Base-by-base conservation (phyloP, 2,797 vertebrate genomes). In the Australoheros facetus region DNA sequence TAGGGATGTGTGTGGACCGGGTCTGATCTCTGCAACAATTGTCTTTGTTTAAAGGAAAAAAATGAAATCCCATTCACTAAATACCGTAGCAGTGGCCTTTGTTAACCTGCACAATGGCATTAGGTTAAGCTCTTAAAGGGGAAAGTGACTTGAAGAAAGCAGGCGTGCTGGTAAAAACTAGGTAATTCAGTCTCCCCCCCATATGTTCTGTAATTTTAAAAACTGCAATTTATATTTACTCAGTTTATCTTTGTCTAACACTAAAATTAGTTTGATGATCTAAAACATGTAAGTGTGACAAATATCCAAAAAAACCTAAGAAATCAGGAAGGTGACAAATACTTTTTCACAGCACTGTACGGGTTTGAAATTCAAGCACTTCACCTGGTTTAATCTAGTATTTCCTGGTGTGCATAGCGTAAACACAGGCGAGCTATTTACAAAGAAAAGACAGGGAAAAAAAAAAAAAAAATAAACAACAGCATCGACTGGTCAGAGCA, bases 31-130 rank as follows among this genome's bases (percentile, higher is more conserved):
- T 75, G 42, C 73, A 78, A 79, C 74, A 84, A 74, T 56, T 75
- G 71, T 82, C 62, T 77, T 87, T 66, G 82, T 84, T 82, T 70
- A 75, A 78, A 59, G 12, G 19, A 60, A 75, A 70, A 70, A 74
- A 45, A 51, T 30, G 28, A 83, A 84, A 91, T 86, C 83, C 81
- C 59, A 39, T 79, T 80, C 23, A 80, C 13, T 19, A 70, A 74
- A 17, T 53, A 51, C 71, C 6, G 64, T 8, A 73, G 75, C 77
- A 79, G 69, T 69, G 54, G 71, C 85, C 78, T 83, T 83, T 89
- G 81, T 78, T 56, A 64, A 75, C 6, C 54, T 34, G 73, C 84
- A 90, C 87, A 91, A 88, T 83, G 75, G 90, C 21, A 90, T 91
- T 87, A 87, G 56, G 12, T 62, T 85, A 89, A 89, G 85, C 86